A percentile compares a stretch with the other conserved stretches of the same genome.
Conservation (phyloP, 2,113 vertebrate genomes). For the Haemorhous mexicanus region DNA sequence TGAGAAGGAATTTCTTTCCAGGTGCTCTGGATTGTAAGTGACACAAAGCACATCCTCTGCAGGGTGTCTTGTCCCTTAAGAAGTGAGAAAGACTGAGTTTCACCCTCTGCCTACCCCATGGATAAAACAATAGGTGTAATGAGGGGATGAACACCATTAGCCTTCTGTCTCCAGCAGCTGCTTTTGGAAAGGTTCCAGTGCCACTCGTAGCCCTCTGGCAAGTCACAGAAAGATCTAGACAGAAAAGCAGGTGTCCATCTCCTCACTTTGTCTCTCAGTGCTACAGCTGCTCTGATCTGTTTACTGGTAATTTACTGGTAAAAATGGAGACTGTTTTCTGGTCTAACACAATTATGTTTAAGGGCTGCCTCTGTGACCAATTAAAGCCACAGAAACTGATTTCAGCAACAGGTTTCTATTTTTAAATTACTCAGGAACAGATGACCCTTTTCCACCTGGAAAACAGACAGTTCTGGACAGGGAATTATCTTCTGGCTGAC, state of each 20-base stretch:
- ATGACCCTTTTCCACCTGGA: not conserved
- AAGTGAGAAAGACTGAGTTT: not conserved
- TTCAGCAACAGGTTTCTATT: not conserved
- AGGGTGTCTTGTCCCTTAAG: not conserved
- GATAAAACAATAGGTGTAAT: not conserved
- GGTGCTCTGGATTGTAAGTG: not conserved
- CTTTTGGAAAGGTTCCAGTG: not conserved
- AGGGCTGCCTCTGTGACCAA: not conserved
- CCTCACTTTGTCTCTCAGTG: not conserved
- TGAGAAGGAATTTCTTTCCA: not conserved
- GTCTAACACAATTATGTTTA: not conserved
- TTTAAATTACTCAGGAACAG: not conserved
- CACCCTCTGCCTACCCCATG: not conserved
- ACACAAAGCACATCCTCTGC: not conserved
- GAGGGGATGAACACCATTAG: accelerated
- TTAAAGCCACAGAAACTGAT: not conserved
- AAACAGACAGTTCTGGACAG: not conserved
- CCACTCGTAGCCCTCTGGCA: not conserved
- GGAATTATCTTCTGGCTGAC: not conserved
- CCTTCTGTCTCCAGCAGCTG: not conserved
- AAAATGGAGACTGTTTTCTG: not conserved
- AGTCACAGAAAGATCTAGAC: not conserved
- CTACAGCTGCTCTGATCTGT: not conserved
- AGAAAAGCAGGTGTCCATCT: not conserved
- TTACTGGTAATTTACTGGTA: not conserved